Base-by-base conservation (phyloP, 2,888 invertebrate genomes). In the Euplexia lucipara region DNA sequence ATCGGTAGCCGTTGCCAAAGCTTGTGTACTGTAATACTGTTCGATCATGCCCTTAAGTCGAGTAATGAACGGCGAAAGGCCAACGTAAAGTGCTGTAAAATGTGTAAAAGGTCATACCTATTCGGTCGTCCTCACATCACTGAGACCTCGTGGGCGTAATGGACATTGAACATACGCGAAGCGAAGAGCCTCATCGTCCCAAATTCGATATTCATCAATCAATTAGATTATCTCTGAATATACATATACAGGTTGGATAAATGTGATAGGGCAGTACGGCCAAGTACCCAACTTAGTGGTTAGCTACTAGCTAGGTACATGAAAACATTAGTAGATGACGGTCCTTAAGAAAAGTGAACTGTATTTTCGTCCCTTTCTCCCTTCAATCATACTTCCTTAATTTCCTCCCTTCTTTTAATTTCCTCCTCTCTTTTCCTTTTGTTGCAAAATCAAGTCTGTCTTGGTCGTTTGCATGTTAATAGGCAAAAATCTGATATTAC, bases 1-100 rank as follows among this genome's bases (percentile, higher is more conserved):
- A 69, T 68, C 68, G 44, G 77, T 69, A 65, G 22, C 72, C 53
- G 66, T 65, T 72, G 54, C 79, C 57, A 73, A 70, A 51, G 56
- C 57, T 68, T 58, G 39, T 42, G 53, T 52, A 63, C 35, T 54
- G 32, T 44, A 35, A 30, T 22, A 64, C n/a, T 41, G 32, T 61
- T 65, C 35, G 45, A 58, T 42, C 62, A 64, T 66, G 51, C 57
- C 68, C 61, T 51, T 65, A 58, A 62, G 54, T 51, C 64, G 51
- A 68, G 37, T 32, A 20, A 30, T 45, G 20, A 49, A 42, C 18
- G 41, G 37, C 37, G 37, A 41, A 48, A 70, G 53, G 54, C 57
- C 71, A 59, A 59, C 22, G 30, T 39, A 20, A 39, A 18, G n/a
- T 30, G 16, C 34, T 52, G 37, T 34, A 39, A 66, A 66, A 68